These are phyloP conservation scores for Sminthopsis crassicaudata DNA, from an alignment of 2,113 vertebrate species.

Conservation along the genomic window DNA sequence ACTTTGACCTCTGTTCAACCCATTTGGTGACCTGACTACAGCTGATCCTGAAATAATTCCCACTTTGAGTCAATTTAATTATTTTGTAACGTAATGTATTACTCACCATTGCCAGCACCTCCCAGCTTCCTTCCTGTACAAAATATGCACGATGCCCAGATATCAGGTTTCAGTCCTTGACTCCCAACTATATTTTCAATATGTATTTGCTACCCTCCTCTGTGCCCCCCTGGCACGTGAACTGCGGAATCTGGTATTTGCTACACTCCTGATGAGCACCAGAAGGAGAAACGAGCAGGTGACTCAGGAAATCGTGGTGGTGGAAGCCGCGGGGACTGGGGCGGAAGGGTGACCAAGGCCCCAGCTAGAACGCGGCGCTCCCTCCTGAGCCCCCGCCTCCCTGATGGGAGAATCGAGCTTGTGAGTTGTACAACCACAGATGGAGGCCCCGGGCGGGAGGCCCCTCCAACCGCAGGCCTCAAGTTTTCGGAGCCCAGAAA, in stretches of 20 bases:
- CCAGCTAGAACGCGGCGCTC: conserved; percentile 39
- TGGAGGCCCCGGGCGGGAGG: not conserved
- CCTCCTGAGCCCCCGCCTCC: too few species aligned
- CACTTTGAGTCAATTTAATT: not conserved
- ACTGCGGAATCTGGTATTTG: not conserved
- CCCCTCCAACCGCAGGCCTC: not conserved
- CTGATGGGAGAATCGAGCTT: not conserved
- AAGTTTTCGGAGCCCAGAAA: too few species aligned
- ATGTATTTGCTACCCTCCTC: not conserved
- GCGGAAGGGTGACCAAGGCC: conserved; percentile 27
- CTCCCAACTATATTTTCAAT: not conserved
- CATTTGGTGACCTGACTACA: not conserved
- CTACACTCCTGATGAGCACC: not conserved
- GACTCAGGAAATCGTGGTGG: not conserved
- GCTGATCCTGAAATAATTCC: not conserved
- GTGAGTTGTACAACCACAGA: not conserved
- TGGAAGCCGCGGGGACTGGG: not conserved
- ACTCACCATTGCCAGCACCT: not conserved
- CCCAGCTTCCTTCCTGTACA: not conserved
- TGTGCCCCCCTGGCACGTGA: not conserved
- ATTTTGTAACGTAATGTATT: not conserved
- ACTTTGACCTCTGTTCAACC: not conserved
- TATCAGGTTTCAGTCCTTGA: not conserved
- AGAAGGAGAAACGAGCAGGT: not conserved
- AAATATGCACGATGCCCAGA: not conserved